These are phyloP conservation scores for Atethmia centrago DNA, from an alignment of 2,888 invertebrate genomes.

Conservation along the genomic window DNA sequence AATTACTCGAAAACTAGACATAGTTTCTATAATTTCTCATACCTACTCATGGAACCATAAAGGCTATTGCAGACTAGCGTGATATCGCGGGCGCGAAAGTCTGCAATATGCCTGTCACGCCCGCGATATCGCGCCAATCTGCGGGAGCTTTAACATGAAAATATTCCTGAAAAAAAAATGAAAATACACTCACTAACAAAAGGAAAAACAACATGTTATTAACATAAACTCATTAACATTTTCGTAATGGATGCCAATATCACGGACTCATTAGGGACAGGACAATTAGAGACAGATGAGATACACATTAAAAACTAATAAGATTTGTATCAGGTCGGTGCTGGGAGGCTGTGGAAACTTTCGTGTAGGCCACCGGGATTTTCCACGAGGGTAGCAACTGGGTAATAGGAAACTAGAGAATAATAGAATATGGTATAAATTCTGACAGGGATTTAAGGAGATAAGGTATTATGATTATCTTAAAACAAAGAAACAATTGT, in stretches of 20 bases:
- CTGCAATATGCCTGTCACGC: too few relatives aligned
- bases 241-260: slow-evolving; percentile 38
- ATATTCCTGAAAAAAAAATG: slow-evolving; percentile 8
- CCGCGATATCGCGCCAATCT: too few relatives aligned
- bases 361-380: slow-evolving; percentile 16
- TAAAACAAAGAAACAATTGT: background rate
- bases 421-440: background rate
- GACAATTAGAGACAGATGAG: slow-evolving; percentile 46
- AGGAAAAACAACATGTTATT: slow-evolving; percentile 31
- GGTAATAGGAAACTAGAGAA: background rate
- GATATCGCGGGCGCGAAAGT: too few relatives aligned
- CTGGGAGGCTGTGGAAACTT: slow-evolving; percentile 29
- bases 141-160: too few relatives aligned
- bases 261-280: slow-evolving; percentile 40
- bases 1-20: background rate
- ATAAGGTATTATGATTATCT: background rate
- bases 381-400: slow-evolving; percentile 8
- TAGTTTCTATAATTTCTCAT: background rate
- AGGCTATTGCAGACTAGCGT: too few relatives aligned
- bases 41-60: background rate
- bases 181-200: slow-evolving; percentile 7
- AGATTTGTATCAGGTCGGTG: slow-evolving; percentile 20
- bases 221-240: slow-evolving; percentile 16
- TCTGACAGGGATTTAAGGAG: background rate
- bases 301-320: slow-evolving; percentile 56